These are phyloP conservation scores for Xyrichtys novacula DNA, from an alignment of 2,797 vertebrate genomes.

Conservation along the genomic window DNA sequence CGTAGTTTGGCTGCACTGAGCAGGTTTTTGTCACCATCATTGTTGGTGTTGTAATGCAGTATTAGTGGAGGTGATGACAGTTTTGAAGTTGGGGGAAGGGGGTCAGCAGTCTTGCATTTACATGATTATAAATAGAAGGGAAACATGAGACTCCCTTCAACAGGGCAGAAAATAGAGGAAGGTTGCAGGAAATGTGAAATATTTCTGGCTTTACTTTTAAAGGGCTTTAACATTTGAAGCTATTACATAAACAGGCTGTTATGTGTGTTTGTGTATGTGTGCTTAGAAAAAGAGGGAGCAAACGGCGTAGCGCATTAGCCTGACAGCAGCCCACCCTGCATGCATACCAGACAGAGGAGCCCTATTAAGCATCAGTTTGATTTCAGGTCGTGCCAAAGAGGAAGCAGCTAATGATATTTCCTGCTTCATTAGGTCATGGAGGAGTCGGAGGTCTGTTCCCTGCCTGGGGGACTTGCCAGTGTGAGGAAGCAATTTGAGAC, in stretches of 20 bases:
- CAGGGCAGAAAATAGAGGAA: slow-evolving; percentile 26
- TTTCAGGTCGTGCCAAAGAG: slow-evolving; percentile 66
- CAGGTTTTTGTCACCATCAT: slow-evolving; percentile 49
- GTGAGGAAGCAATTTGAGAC: slow-evolving; percentile 94
- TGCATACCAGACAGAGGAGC: slow-evolving; percentile 43
- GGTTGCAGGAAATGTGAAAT: slow-evolving; percentile 30
- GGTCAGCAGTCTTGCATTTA: slow-evolving; percentile 47
- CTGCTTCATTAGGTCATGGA: slow-evolving; percentile 89
- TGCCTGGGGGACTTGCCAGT: slow-evolving; percentile 93
- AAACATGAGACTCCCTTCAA: slow-evolving; percentile 45
- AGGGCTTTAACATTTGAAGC: slow-evolving; percentile 8
- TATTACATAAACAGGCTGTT: slow-evolving; percentile 4
- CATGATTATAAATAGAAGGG: slow-evolving; percentile 51
- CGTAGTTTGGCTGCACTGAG: slow-evolving; percentile 16
- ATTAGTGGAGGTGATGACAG: slow-evolving; percentile 59
- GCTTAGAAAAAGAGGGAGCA: slow-evolving; percentile 13
- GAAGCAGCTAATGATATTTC: slow-evolving; percentile 76
- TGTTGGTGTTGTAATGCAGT: slow-evolving; percentile 48
- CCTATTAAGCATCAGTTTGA: slow-evolving; percentile 63
- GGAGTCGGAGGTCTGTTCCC: slow-evolving; percentile 89
- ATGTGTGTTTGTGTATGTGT: slow-evolving; percentile 2
- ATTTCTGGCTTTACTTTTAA: slow-evolving; percentile 33
- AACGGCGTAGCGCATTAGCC: slow-evolving; percentile 14
- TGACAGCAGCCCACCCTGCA: slow-evolving; percentile 19
- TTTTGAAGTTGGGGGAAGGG: slow-evolving; percentile 35